A percentile compares a stretch with the other conserved stretches of the same genome.
Conservation (phyloP, 2,888 invertebrate genomes). For the Laothoe populi region DNA sequence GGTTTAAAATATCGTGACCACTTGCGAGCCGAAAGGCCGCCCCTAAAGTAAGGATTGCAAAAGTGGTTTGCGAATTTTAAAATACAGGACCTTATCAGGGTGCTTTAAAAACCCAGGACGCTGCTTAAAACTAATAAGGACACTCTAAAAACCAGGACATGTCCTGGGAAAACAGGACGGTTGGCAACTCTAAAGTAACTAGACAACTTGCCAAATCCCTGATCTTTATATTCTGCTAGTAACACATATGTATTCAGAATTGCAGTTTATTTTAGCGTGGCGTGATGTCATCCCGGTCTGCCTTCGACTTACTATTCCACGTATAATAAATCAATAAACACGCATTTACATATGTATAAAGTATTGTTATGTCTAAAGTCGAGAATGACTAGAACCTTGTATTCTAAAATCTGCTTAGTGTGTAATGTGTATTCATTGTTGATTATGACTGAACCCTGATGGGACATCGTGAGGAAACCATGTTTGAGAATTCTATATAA, state of each 20-base stretch:
- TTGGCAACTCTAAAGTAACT: not conserved
- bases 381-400: not conserved
- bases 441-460: no score
- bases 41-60: no score
- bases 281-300: not conserved
- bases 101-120: no score
- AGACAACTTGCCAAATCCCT: not conserved
- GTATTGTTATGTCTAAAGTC: not conserved
- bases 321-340: not conserved
- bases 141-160: no score
- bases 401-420: not conserved
- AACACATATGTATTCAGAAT: not conserved
- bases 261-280: constrained; percentile 6
- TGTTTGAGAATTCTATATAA: no score
- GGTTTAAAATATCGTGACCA: no score
- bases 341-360: not conserved
- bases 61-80: no score
- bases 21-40: no score
- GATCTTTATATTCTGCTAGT: not conserved
- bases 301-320: not conserved
- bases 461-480: no score
- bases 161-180: not conserved
- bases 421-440: no score
- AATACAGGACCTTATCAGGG: no score
- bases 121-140: no score